These are phyloP conservation scores for Colletes latitarsis DNA, from an alignment of 1,140 invertebrate species.

Conservation along the genomic window DNA sequence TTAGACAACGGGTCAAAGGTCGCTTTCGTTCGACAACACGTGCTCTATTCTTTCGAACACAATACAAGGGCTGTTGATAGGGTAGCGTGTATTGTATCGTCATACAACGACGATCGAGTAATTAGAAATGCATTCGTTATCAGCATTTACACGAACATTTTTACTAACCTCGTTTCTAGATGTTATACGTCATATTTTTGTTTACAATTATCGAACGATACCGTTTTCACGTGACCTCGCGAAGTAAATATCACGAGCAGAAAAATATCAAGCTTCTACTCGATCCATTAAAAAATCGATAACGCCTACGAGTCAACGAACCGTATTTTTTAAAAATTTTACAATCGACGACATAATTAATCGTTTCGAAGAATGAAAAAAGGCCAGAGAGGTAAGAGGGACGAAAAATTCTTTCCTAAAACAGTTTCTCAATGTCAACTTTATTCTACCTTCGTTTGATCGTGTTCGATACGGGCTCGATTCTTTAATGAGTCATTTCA, in stretches of 20 bases:
- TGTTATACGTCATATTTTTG: too few species aligned
- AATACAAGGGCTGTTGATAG: not conserved
- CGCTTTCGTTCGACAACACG: conserved; percentile 30
- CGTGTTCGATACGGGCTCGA: not conserved
- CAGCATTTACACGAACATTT: too few species aligned
- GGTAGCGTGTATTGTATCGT: too few species aligned
- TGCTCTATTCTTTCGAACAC: conserved; percentile 49
- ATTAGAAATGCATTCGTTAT: too few species aligned
- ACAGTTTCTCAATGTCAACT: not conserved
- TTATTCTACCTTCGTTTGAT: conserved; percentile 3
- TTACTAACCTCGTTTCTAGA: too few species aligned
- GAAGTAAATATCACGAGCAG: too few species aligned
- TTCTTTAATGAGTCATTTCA: not conserved
- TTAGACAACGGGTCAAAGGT: conserved; percentile 23
- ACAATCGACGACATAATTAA: too few species aligned
- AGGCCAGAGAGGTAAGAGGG: not conserved
- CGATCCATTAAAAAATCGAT: not conserved
- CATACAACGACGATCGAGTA: too few species aligned
- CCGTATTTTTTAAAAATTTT: too few species aligned
- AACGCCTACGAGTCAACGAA: not conserved
- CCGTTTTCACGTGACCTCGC: too few species aligned
- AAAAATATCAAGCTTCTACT: too few species aligned
- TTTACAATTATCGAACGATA: too few species aligned
- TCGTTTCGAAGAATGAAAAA: not conserved
- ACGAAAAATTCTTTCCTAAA: not conserved